Evolutionary conservation across 2,113 vertebrate species (phyloP).

Genomic region (Propithecus coquereli): DNA sequence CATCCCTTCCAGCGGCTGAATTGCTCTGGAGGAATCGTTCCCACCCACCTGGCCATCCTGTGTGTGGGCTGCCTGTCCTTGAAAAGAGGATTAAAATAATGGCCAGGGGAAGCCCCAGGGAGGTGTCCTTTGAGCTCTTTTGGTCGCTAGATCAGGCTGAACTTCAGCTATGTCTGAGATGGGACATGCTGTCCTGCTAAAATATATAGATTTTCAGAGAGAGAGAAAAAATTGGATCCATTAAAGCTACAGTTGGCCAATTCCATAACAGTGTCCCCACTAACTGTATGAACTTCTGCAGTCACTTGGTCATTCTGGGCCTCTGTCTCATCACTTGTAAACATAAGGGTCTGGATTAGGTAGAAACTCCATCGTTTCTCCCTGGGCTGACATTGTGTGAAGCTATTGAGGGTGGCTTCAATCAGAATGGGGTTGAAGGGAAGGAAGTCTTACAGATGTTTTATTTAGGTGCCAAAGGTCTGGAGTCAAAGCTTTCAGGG

Average conservation of each 20-base stretch:
- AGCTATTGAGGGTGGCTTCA: neutral
- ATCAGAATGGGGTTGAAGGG: neutral
- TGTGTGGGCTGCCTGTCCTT: neutral
- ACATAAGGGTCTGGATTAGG: neutral
- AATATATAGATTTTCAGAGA: neutral
- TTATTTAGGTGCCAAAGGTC: neutral
- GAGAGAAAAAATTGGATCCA: neutral
- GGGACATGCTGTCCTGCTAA: neutral
- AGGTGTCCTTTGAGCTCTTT: neutral
- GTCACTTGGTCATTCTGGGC: neutral
- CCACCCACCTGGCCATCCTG: conserved; percentile 9
- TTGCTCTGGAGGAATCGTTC: conserved; percentile 46
- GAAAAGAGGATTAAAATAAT: conserved; percentile 33
- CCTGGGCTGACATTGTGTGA: neutral
- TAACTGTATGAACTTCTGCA: neutral
- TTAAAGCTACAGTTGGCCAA: neutral
- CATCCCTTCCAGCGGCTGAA: conserved; percentile 35
- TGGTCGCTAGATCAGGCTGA: conserved; percentile 31
- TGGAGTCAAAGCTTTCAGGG: neutral
- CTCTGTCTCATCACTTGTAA: neutral
- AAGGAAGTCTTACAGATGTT: neutral
- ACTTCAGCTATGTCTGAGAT: neutral
- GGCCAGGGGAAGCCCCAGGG: neutral
- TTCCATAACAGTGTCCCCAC: neutral
- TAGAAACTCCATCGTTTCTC: neutral